Conservation (phyloP, 2,888 invertebrate species). For the Urechis unicinctus region DNA sequence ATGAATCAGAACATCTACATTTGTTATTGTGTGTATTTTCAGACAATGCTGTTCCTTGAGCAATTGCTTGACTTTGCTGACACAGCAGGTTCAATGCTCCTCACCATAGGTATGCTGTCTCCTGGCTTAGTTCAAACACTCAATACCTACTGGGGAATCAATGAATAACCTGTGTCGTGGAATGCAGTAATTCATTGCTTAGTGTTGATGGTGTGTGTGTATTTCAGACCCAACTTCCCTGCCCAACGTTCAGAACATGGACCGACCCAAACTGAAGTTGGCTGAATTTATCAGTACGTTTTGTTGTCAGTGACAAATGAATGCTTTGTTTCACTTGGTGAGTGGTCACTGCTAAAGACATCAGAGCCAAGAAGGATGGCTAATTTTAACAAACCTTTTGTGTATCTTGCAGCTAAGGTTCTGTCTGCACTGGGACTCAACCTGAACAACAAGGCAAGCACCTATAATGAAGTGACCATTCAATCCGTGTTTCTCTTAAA, state of each 20-base stretch:
- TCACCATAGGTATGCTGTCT: constrained; percentile 36
- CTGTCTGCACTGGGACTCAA: constrained; percentile 84
- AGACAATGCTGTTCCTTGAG: constrained; percentile 74
- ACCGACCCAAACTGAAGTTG: constrained; percentile 39
- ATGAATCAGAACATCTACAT: not conserved
- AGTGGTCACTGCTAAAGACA: too few relatives aligned
- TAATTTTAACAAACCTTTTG: not conserved
- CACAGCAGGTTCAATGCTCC: constrained; percentile 47
- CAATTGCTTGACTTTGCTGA: constrained; percentile 59
- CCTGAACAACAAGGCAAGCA: constrained; percentile 79
- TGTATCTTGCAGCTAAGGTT: constrained; percentile 36
- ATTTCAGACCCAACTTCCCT: constrained; percentile 37
- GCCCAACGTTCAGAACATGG: constrained; percentile 30
- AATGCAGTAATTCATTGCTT: too few relatives aligned
- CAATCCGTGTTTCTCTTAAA: constrained; percentile 87
- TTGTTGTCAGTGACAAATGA: not conserved
- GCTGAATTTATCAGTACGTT: constrained; percentile 49
- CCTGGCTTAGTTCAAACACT: too few relatives aligned
- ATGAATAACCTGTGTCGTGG: too few relatives aligned
- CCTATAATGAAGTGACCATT: constrained; percentile 78
- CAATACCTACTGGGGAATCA: too few relatives aligned
- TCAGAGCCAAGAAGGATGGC: too few relatives aligned
- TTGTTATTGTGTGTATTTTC: constrained; percentile 27
- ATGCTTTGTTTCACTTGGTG: not conserved
- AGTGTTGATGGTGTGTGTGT: not conserved